Base-by-base conservation (phyloP, 2,888 invertebrate genomes). In the Panorpa germanica region DNA sequence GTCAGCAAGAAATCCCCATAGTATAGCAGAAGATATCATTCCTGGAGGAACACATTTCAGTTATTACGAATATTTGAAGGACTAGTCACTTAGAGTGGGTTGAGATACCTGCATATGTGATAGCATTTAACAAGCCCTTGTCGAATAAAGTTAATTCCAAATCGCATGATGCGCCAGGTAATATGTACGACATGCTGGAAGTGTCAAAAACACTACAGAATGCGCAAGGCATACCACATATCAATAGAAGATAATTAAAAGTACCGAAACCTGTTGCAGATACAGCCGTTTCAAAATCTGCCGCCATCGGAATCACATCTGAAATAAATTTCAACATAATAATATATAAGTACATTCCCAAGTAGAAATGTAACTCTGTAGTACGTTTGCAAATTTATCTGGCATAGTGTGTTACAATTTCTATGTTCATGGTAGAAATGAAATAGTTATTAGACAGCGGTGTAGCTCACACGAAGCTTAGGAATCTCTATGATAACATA, bases 1-100 rank as follows among this genome's bases (percentile, higher is more conserved):
- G 45, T 81, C 81, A 1, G 77, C 72, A 5, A 80, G 48, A 44
- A 70, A 77, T 1, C 81, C 81, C 82, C 82, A 82, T 3, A 76
- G 37, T 45, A 76, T 61, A 1, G 74, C 73, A 21, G 77, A 75
- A 2, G 65, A 58, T 39, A 75, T 70, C 76, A 81, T 81, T 13
- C 77, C 81, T 77, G 45, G 2, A 45, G 43, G 31, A 17, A 37
- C 31, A 19, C 13, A 25, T 8, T 25, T 25, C 26, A 24, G 12
- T 21, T 15, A 32, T 32, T 18, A 16, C 9, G 10, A 8, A 17
- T 8, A 34, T 5, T 12, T 6, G 21, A 21, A 12, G 8, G 29
- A n/a, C n/a, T n/a, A n/a, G n/a, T n/a, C 24, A 34, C 25, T 17
- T 12, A 17, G 16, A 16, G 21, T 30, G 13, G 31, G 32, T 25